Evolutionary conservation across 2,113 vertebrate genomes (phyloP).

Genomic region (Irena cyanogastra): DNA sequence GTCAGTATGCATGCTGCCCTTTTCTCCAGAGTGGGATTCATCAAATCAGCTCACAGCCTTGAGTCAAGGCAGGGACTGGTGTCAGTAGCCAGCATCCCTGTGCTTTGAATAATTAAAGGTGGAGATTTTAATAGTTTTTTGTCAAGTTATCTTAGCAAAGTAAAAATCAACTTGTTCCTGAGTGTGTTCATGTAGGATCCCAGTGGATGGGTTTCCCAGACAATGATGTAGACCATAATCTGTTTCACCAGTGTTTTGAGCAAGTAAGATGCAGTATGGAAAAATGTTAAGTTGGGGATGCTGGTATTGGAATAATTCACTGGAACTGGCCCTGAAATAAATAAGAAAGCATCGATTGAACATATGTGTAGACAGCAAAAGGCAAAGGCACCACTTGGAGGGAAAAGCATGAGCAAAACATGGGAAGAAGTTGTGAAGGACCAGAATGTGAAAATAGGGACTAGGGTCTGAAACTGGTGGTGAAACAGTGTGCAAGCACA

Average conservation of each 20-base stretch:
- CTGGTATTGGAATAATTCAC: background rate
- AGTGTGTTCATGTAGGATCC: background rate
- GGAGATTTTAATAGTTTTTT: background rate
- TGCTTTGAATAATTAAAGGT: background rate
- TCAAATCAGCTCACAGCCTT: background rate
- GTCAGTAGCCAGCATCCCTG: background rate
- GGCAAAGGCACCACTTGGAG: background rate
- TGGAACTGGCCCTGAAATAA: background rate
- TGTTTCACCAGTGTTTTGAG: background rate
- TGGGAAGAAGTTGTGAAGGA: background rate
- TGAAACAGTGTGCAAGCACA: background rate
- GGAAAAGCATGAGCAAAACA: background rate
- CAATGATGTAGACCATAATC: background rate
- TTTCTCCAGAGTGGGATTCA: background rate
- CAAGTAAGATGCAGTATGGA: background rate
- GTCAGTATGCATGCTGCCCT: constrained; percentile 66
- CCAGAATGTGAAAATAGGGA: background rate
- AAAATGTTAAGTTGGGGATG: background rate
- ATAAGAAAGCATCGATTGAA: background rate
- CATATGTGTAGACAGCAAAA: background rate
- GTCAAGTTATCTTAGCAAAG: background rate
- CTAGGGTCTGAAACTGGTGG: background rate
- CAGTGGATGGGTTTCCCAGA: background rate
- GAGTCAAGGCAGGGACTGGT: background rate
- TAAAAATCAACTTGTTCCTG: background rate